These are phyloP conservation scores for Brachionus asplanchnoidis DNA, from an alignment of 1,140 invertebrate genomes.

Conservation along the genomic window DNA sequence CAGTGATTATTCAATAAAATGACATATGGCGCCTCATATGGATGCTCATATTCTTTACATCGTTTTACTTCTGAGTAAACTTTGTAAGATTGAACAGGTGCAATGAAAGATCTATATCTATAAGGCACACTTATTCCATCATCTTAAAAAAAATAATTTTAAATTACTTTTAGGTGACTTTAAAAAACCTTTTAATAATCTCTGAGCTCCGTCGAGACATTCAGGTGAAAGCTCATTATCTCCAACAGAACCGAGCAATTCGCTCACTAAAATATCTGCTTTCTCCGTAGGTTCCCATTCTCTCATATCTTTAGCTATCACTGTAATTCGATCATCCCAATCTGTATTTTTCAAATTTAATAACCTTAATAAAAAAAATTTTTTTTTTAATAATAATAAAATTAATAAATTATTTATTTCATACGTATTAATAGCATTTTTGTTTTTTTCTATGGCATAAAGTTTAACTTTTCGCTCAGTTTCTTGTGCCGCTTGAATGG, in stretches of 20 bases:
- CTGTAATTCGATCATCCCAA: constrained; percentile 66
- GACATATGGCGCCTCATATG: constrained; percentile 79
- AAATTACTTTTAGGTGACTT: not conserved
- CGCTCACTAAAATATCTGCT: constrained; percentile 92
- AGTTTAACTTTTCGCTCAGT: constrained; percentile 58
- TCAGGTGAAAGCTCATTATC: constrained; percentile 98
- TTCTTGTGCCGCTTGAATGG: constrained; percentile 69
- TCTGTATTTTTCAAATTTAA: constrained; percentile 71
- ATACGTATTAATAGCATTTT: constrained; percentile 84
- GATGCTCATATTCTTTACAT: constrained; percentile 63
- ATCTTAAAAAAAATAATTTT: constrained; percentile 56
- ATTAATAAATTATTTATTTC: constrained; percentile 43
- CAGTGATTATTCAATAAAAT: constrained; percentile 84
- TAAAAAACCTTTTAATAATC: constrained; percentile 71
- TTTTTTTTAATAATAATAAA: not conserved
- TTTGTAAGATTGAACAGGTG: constrained; percentile 75
- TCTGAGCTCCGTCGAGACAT: constrained; percentile 88
- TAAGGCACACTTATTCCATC: constrained; percentile 86
- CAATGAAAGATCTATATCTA: constrained; percentile 82
- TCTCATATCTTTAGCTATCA: constrained; percentile 61
- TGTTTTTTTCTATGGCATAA: constrained; percentile 96
- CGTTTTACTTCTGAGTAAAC: constrained; percentile 67
- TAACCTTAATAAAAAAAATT: constrained; percentile 58
- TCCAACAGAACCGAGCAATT: constrained; percentile 92
- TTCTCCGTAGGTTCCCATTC: constrained; percentile 78